Evolutionary conservation across 2,113 vertebrate species (phyloP).

Genomic region (Ranitomeya imitator): DNA sequence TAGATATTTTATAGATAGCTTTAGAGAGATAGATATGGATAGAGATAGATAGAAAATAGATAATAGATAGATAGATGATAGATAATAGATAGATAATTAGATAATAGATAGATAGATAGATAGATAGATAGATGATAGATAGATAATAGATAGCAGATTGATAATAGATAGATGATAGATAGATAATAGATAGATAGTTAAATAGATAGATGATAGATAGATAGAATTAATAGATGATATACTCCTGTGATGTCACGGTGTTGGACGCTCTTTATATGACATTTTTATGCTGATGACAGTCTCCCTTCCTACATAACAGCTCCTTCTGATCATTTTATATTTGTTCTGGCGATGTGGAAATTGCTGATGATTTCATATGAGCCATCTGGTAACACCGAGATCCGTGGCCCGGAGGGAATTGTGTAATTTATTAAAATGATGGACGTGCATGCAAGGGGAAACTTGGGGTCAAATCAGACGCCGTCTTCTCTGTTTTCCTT

Average conservation of each 20-base stretch:
- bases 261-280: not conserved
- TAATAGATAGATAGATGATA: no score
- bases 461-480: constrained; percentile 11
- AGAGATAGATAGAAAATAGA: no score
- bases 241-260: not conserved
- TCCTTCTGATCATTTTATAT: not conserved
- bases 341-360: constrained; percentile 24
- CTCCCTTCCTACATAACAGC: not conserved
- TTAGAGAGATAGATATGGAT: no score
- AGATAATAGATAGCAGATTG: not conserved
- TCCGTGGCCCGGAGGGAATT: constrained; percentile 6
- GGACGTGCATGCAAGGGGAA: constrained; percentile 20
- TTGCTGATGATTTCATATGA: constrained; percentile 15
- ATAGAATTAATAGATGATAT: not conserved
- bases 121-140: not conserved
- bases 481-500: not conserved
- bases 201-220: constrained; percentile 4
- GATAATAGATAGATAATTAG: not conserved
- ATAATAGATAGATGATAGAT: constrained; percentile 3
- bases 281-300: not conserved
- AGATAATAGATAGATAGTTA: not conserved
- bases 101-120: no score
- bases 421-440: constrained; percentile 35
- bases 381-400: constrained; percentile 27
- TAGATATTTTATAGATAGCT: no score